Evolutionary conservation across 2,113 vertebrate species (phyloP), one percentile per base, ranked within the genome.

Genomic region (Nannobrachium achirus): DNA sequence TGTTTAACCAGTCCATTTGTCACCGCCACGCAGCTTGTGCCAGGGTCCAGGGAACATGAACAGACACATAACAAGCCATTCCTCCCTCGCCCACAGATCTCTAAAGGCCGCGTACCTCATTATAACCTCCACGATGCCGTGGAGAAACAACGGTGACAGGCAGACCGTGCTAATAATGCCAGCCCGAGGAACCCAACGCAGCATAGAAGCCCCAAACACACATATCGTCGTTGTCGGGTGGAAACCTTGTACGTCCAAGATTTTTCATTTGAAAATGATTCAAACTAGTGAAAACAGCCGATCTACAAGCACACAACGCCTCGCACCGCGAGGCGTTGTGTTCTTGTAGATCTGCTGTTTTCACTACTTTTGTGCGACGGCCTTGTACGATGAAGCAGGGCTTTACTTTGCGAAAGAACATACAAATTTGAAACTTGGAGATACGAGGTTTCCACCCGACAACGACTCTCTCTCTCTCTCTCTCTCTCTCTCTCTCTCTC

Each of bases 1-100:
- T 67, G 58, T 80, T 88, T 79, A 77, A 82, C 15, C 59, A 39
- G 66, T 61, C 62, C 60, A 76, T 83, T 75, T 56, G 11, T 88
- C 76, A 67, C 13, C n/a, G n/a, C n/a, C 44, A 69, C 4, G 16
- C 74, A 77, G 62, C n/a, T n/a, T 76, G 51, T 55, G 39, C 1
- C 9, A 4, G 25, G 25, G 46, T n/a, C n/a, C n/a, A n/a, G n/a
- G n/a, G n/a, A n/a, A n/a, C n/a, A n/a, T n/a, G n/a, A 20, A 16
- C 7, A 10, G 25, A 50, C 61, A 50, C 61, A 50, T 14, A 38
- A 51, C 33, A 50, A 10, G 20, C 25, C 41, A 15, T 56, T 66
- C 33, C 16, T 10, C 40, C n/a, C 44, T 48, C 15, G 0, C 16
- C n/a, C 3, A 13, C 44, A 51, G 6, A 33, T 57, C 75, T 10